These are phyloP conservation scores for Lasioglossum baleicum DNA, from an alignment of 1,140 invertebrate genomes.

Conservation along the genomic window DNA sequence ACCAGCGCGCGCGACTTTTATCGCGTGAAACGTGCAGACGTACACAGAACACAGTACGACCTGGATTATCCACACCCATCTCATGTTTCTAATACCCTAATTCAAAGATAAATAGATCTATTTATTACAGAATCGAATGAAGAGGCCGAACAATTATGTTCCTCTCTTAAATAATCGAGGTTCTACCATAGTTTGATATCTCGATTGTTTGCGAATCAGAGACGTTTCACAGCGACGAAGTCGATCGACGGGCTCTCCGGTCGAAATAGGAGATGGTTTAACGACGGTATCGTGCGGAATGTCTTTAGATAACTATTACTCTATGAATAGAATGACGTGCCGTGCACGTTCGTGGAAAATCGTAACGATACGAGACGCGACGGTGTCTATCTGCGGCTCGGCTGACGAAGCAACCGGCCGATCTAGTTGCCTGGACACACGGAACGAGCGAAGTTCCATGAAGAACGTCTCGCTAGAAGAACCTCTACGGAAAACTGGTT, in stretches of 20 bases:
- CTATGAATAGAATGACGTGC: slow-evolving; percentile 12
- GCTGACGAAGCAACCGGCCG: neutral
- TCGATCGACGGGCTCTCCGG: neutral
- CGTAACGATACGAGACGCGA: neutral
- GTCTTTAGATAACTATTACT: slow-evolving; percentile 31
- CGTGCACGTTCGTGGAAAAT: slow-evolving; percentile 16
- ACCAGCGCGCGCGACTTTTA: neutral
- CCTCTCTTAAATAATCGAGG: too few species aligned
- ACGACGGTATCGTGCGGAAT: slow-evolving; percentile 45
- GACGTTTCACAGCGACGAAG: neutral
- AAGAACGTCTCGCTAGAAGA: too few species aligned
- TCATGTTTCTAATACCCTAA: too few species aligned
- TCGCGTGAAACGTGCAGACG: neutral
- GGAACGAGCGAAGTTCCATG: neutral
- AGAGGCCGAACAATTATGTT: too few species aligned
- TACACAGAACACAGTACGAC: too few species aligned
- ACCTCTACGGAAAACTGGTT: neutral
- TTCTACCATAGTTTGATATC: too few species aligned
- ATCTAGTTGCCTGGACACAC: neutral
- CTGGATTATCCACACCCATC: too few species aligned
- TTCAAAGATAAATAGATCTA: too few species aligned
- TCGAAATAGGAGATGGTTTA: neutral
- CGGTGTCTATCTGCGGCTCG: neutral
- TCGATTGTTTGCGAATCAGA: neutral
- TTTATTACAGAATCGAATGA: too few species aligned